Conservation (phyloP, 1,140 invertebrate genomes). For the Drosophila novamexicana region DNA sequence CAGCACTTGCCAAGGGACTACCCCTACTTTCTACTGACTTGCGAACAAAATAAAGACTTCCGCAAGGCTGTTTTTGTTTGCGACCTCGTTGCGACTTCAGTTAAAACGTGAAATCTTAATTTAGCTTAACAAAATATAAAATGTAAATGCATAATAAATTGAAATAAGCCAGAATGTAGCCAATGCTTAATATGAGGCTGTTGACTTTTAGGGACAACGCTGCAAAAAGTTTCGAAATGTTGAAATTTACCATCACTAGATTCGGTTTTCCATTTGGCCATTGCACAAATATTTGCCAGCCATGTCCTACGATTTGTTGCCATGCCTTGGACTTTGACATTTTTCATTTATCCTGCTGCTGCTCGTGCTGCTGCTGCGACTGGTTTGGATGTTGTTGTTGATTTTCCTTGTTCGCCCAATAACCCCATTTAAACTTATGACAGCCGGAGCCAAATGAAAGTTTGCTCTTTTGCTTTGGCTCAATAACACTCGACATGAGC, state of each 20-base stretch:
- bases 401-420: slow-evolving; percentile 21
- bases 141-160: too few species aligned
- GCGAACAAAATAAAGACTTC: too few species aligned
- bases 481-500: slow-evolving; percentile 59
- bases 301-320: slow-evolving; percentile 20
- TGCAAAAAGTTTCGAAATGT: slow-evolving; percentile 5
- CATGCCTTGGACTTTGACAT: slow-evolving; percentile 33
- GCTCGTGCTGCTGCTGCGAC: background rate
- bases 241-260: background rate
- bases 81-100: too few species aligned
- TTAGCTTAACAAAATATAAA: too few species aligned
- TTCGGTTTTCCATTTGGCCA: slow-evolving; percentile 19
- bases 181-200: background rate
- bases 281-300: slow-evolving; percentile 49
- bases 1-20: too few species aligned
- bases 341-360: slow-evolving; percentile 44
- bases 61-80: too few species aligned
- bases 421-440: slow-evolving; percentile 67
- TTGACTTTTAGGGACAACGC: slow-evolving; percentile 6
- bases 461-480: slow-evolving; percentile 53
- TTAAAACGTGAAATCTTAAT: too few species aligned
- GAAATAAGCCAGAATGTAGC: background rate
- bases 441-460: slow-evolving; percentile 68
- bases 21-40: too few species aligned
- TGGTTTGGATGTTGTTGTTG: slow-evolving; percentile 5